A percentile compares a stretch with the other conserved stretches of the same genome.
Evolutionary conservation across 2,797 vertebrate genomes (phyloP).

Genomic region (Harpagifer antarcticus): DNA sequence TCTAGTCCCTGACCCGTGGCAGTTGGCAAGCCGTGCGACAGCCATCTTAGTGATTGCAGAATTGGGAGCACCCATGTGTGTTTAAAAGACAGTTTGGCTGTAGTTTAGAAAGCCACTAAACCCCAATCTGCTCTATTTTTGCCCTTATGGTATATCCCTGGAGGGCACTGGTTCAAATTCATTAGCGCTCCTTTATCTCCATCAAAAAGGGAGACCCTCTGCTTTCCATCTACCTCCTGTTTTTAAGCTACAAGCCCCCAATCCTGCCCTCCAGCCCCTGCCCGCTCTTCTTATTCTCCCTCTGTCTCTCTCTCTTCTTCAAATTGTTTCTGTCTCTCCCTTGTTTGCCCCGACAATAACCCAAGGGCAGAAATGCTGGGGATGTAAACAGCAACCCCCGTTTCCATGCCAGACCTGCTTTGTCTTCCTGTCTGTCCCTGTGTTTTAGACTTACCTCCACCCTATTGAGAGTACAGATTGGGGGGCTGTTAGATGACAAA

Average conservation of each 20-base stretch:
- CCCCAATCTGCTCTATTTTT: conserved; percentile 75
- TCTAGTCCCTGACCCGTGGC: conserved; percentile 59
- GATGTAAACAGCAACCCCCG: conserved; percentile 40
- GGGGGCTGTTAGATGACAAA: conserved; percentile 65
- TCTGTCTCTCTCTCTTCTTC: conserved; percentile 7
- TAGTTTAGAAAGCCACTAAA: conserved; percentile 69
- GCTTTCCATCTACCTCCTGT: conserved; percentile 75
- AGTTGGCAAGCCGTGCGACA: conserved; percentile 67
- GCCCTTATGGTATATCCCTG: conserved; percentile 74
- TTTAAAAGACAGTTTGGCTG: conserved; percentile 72
- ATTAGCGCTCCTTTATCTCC: conserved; percentile 79
- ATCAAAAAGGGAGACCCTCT: conserved; percentile 77
- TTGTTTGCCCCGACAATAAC: conserved; percentile 59
- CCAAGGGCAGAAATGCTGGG: conserved; percentile 59
- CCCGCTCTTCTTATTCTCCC: conserved; percentile 11
- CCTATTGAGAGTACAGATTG: conserved; percentile 73
- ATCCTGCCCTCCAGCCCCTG: conserved; percentile 28
- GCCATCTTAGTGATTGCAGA: conserved; percentile 69
- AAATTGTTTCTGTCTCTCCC: conserved; percentile 43
- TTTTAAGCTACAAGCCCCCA: conserved; percentile 55
- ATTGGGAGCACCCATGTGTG: conserved; percentile 67
- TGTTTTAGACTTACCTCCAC: conserved; percentile 53
- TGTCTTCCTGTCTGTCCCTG: conserved; percentile 59
- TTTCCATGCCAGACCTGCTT: conserved; percentile 67
- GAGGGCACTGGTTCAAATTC: conserved; percentile 79